Percentiles rank a stretch among this genome's conserved stretches.
These are phyloP conservation scores for Zeuzera pyrina DNA, from an alignment of 2,888 invertebrate species.

Conservation along the genomic window DNA sequence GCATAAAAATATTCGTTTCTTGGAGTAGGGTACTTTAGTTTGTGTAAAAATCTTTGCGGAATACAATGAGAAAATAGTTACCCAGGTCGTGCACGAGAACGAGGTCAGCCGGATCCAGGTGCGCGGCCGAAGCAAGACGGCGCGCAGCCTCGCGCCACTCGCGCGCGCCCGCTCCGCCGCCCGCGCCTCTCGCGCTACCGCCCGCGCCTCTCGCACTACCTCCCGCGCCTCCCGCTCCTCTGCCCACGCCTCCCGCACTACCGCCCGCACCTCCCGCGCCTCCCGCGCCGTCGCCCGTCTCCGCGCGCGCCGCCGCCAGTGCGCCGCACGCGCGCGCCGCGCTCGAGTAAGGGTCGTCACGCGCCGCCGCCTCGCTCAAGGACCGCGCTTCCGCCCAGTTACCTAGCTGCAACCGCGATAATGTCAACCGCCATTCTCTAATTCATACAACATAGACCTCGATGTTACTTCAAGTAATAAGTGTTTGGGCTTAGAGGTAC, in stretches of 20 bases:
- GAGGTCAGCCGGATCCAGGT: slow-evolving; percentile 54
- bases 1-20: too few relatives aligned
- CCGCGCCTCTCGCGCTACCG: slow-evolving; percentile 12
- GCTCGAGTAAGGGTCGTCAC: slow-evolving; percentile 60
- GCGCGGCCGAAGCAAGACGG: slow-evolving; percentile 47
- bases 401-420: too few relatives aligned
- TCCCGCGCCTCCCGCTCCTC: slow-evolving; percentile 9
- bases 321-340: slow-evolving; percentile 46
- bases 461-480: too few relatives aligned
- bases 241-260: slow-evolving; percentile 23
- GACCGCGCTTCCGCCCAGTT: slow-evolving; percentile 49
- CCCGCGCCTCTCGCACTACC: slow-evolving; percentile 22
- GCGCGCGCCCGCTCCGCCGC: slow-evolving; percentile 8
- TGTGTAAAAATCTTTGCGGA: too few relatives aligned
- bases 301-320: slow-evolving; percentile 20
- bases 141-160: slow-evolving; percentile 33
- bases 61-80: slow-evolving; percentile 12
- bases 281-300: slow-evolving; percentile 1
- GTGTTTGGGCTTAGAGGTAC: too few relatives aligned
- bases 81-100: slow-evolving; percentile 53
- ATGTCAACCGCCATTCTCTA: too few relatives aligned
- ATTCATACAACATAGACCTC: too few relatives aligned
- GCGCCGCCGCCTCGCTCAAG: slow-evolving; percentile 46
- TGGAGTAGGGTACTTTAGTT: too few relatives aligned
- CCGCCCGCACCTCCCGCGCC: slow-evolving; percentile 25